phyloP scores from a whole-genome alignment of 2,113 vertebrate genomes.

The Craseonycteris thonglongyai region DNA sequence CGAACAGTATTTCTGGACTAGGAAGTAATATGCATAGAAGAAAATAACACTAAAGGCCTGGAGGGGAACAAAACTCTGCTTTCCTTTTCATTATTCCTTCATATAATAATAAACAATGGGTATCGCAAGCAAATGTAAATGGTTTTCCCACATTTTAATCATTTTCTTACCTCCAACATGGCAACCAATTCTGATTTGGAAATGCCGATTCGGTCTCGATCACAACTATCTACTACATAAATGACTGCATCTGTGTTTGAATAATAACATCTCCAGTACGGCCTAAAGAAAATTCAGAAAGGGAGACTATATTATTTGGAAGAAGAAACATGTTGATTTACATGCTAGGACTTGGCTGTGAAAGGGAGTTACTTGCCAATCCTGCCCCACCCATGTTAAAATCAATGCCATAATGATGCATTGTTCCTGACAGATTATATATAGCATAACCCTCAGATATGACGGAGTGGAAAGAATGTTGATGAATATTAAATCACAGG shows the following conservation, averaged over 20 bases:
- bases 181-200: conserved; percentile 98
- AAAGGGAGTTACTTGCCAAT: neutral
- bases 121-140: neutral
- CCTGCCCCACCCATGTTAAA: neutral
- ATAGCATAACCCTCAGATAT: neutral
- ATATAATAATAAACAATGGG: neutral
- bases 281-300: conserved; percentile 78
- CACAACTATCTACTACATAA: conserved; percentile 98
- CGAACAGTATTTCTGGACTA: neutral
- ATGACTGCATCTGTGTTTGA: conserved; percentile 99
- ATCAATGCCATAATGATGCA: neutral
- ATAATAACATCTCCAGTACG: conserved; percentile 98
- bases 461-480: neutral
- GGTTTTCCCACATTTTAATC: neutral
- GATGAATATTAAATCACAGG: neutral
- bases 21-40: neutral
- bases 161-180: conserved; percentile 93
- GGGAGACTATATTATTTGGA: neutral
- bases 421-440: neutral
- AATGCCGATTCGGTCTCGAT: conserved; percentile 97
- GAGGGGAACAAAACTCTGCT: neutral
- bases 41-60: neutral
- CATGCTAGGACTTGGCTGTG: neutral
- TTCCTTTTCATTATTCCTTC: conserved; percentile 18
- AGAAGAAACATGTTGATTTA: neutral